Evolutionary conservation across 2,797 vertebrate species (phyloP), one percentile per base, ranked within the genome.

Genomic region (Glyptemys insculpta): DNA sequence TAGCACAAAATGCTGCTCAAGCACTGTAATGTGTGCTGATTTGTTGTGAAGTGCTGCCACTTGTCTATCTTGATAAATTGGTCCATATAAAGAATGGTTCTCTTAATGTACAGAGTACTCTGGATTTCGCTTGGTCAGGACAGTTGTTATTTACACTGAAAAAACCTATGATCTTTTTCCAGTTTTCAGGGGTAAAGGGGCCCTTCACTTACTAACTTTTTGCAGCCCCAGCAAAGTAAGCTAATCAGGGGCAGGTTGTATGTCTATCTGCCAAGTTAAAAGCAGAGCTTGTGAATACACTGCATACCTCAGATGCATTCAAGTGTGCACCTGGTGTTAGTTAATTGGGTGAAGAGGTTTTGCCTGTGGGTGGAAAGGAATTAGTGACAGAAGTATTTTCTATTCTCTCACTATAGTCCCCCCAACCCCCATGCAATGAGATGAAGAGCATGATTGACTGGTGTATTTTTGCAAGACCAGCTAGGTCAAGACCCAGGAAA

Each of bases 281-380:
- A 97, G 92, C 85, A 94, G 53, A 91, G 74, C 44, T 88, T 96
- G 85, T 72, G 92, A 97, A 89, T 92, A 59, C 11, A 68, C 83
- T 81, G 81, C 96, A 97, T 98, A 98, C 96, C 97, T 94, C 94
- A 95, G 92, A 82, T 91, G 94, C 97, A 98, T 95, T 97, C 96
- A 91, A 97, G 96, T 97, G 96, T 98, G 96, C 98, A 98, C 98
- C 98, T 98, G 98, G 98, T 94, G 92, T 94, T 95, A 87, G 95
- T 98, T 98, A 98, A 98, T 98, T 98, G 97, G 95, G 95, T 97
- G 95, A 98, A 97, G 89, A 97, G 59, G 97, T 95, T 98, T 98
- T 97, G 98, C 97, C 97, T 93, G 84, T 94, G 94, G 97, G 96
- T 97, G 96, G 96, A 97, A 98, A 96, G 92, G 97, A 98, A 98